Evolutionary conservation across 2,113 vertebrate genomes (phyloP).

Genomic region (Anser cygnoides): DNA sequence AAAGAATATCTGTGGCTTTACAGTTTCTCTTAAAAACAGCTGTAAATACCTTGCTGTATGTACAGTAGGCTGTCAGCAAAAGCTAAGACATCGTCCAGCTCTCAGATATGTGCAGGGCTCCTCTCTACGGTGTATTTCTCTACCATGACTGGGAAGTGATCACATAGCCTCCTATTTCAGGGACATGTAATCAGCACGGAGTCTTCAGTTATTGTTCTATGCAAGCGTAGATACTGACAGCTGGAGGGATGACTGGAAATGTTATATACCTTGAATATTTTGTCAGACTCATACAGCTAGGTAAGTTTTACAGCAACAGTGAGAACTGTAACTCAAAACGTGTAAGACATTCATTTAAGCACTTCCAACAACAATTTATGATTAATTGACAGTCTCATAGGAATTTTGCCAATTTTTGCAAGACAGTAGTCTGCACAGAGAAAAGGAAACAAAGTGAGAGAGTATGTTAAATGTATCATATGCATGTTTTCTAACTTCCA

Average conservation of each 20-base stretch:
- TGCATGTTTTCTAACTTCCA: not conserved
- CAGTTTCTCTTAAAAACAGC: not conserved
- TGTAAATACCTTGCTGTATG: not conserved
- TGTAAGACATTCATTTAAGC: not conserved
- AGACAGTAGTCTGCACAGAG: not conserved
- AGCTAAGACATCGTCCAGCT: not conserved
- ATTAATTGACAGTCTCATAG: not conserved
- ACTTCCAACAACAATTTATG: not conserved
- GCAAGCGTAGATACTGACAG: not conserved
- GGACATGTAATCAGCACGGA: not conserved
- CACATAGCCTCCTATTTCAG: not conserved
- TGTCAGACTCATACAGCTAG: not conserved
- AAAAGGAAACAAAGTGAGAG: not conserved
- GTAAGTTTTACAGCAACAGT: not conserved
- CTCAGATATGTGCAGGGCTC: not conserved
- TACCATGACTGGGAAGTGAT: not conserved
- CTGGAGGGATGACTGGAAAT: not conserved
- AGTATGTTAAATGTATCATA: not conserved
- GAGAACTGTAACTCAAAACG: not conserved
- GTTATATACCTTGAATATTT: not conserved
- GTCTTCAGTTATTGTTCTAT: not conserved
- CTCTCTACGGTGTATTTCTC: not conserved
- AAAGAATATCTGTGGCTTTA: not conserved
- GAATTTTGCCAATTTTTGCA: not conserved
- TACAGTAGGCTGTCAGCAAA: not conserved